Evolutionary conservation across 2,888 invertebrate species (phyloP).

Genomic region (Podabrus alpinus): DNA sequence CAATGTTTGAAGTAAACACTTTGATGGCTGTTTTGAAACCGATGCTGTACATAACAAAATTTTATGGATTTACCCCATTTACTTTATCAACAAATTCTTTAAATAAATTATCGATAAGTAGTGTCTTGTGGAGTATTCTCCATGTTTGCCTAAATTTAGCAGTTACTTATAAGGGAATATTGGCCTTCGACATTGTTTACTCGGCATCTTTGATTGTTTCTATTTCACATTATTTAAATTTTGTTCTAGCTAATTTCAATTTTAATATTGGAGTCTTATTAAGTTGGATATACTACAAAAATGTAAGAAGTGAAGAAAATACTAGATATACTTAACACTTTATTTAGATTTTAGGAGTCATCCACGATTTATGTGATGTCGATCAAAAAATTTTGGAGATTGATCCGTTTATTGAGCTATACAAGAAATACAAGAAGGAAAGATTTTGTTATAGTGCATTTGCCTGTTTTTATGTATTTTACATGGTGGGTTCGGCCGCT

Average conservation of each 20-base stretch:
- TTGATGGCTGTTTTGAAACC: neutral
- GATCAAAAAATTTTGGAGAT: neutral
- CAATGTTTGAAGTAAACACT: neutral
- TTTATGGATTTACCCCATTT: neutral
- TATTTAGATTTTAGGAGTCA: neutral
- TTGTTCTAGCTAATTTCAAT: neutral
- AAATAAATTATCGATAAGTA: neutral
- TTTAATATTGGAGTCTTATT: neutral
- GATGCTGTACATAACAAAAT: neutral
- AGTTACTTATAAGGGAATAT: neutral
- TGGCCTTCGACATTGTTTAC: neutral
- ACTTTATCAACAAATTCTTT: neutral
- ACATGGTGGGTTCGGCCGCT: neutral
- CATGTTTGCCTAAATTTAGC: neutral
- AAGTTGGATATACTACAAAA: neutral
- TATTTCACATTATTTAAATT: neutral
- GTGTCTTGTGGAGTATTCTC: neutral
- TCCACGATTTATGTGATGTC: neutral
- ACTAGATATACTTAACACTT: neutral
- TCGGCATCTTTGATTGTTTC: neutral
- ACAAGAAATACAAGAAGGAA: neutral
- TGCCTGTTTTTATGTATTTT: neutral
- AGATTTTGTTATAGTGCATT: neutral
- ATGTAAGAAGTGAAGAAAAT: neutral
- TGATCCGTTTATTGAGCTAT: neutral